A percentile compares a stretch with the other conserved stretches of the same genome.
These are phyloP conservation scores for Neomicropteryx cornuta DNA, from an alignment of 1,140 invertebrate genomes.

Conservation along the genomic window DNA sequence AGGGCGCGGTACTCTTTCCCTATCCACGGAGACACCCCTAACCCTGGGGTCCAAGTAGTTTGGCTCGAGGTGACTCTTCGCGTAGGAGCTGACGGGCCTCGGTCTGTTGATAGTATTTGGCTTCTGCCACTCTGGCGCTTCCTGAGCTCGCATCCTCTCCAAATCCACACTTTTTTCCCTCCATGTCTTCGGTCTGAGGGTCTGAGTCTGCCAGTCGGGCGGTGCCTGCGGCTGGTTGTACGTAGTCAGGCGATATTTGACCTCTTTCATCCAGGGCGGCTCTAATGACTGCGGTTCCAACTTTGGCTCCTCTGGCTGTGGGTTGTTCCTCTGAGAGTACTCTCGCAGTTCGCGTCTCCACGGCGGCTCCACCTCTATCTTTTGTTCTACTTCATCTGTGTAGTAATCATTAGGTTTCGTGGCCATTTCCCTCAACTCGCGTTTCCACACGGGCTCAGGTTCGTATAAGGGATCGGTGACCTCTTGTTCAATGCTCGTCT, in stretches of 20 bases:
- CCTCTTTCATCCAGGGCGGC: conserved; percentile 29
- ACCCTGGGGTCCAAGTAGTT: conserved; percentile 20
- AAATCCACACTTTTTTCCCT: conserved; percentile 35
- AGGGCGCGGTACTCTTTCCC: conserved; percentile 30
- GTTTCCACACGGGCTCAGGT: conserved; percentile 14
- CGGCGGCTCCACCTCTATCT: conserved; percentile 27
- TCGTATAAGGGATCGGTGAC: too few species aligned
- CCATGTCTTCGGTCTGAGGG: conserved; percentile 30
- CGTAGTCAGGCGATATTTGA: conserved; percentile 22
- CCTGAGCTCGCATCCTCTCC: conserved; percentile 19
- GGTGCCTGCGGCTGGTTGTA: conserved; percentile 18
- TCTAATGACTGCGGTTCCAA: conserved; percentile 22
- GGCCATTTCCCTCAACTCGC: conserved; percentile 13
- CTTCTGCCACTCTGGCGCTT: conserved; percentile 32
- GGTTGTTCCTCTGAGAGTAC: conserved; percentile 29
- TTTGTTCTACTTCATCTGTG: conserved; percentile 11
- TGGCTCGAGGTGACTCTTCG: conserved; percentile 19
- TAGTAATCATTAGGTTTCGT: conserved; percentile 9
- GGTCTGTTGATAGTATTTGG: conserved; percentile 27
- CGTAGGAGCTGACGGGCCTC: conserved; percentile 26
- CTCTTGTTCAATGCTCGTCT: too few species aligned
- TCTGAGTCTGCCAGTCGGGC: conserved; percentile 36
- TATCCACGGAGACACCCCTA: conserved; percentile 32
- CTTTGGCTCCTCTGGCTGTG: conserved; percentile 13
- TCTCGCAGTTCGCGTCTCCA: conserved; percentile 38